A percentile compares a stretch with the other conserved stretches of the same genome.
These are phyloP conservation scores for Drosophila athabasca DNA, from an alignment of 1,140 invertebrate genomes.

Conservation along the genomic window DNA sequence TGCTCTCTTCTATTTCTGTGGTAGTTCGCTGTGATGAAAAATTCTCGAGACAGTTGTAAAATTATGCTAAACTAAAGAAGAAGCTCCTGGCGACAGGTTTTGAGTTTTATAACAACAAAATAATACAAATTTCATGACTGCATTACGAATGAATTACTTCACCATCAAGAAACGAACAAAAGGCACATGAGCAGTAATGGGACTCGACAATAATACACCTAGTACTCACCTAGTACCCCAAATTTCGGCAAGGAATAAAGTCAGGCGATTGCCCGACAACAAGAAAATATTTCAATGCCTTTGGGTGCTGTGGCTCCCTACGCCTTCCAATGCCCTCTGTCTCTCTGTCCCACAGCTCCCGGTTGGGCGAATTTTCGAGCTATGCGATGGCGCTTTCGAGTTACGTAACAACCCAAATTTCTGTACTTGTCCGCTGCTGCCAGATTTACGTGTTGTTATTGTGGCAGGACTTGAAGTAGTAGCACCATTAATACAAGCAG, in stretches of 20 bases:
- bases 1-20: constrained; percentile 26
- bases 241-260: constrained; percentile 59
- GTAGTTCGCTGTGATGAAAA: constrained; percentile 23
- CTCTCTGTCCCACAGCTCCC: too few relatives aligned
- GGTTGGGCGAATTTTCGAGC: constrained; percentile 58
- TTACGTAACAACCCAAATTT: constrained; percentile 53
- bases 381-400: constrained; percentile 41
- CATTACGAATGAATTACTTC: constrained; percentile 73
- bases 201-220: too few relatives aligned
- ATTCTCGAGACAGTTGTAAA: constrained; percentile 72
- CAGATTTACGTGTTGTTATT: constrained; percentile 79
- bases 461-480: constrained; percentile 39
- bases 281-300: constrained; percentile 76
- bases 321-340: background rate
- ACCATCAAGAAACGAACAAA: background rate
- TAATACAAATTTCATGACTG: constrained; percentile 52
- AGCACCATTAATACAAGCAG: too few relatives aligned
- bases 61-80: constrained; percentile 56
- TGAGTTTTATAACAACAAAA: constrained; percentile 67
- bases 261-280: constrained; percentile 62
- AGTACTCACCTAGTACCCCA: too few relatives aligned
- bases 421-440: constrained; percentile 64
- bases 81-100: constrained; percentile 15
- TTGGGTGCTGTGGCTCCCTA: too few relatives aligned
- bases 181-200: too few relatives aligned